Evolutionary conservation across 2,113 vertebrate species (phyloP).

Genomic region (Nerophis ophidion): DNA sequence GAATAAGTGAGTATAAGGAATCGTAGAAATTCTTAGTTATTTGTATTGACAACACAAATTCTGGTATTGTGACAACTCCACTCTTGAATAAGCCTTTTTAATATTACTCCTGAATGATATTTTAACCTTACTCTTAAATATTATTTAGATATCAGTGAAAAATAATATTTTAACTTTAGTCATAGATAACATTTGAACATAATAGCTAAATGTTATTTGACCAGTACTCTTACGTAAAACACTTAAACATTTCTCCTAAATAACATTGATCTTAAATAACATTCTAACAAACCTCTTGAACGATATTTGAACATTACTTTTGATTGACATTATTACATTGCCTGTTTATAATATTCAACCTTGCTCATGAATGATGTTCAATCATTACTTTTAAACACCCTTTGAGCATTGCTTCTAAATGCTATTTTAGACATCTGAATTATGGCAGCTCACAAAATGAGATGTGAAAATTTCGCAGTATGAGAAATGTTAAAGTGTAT

Average conservation of each 20-base stretch:
- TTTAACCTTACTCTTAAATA: background rate
- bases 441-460: conserved; percentile 33
- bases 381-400: too few relatives aligned
- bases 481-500: conserved; percentile 23
- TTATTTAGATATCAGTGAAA: background rate
- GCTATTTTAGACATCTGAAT: conserved; percentile 17
- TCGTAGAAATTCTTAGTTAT: too few relatives aligned
- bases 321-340: background rate
- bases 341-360: background rate
- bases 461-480: background rate
- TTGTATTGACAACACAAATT: too few relatives aligned
- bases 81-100: background rate
- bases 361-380: too few relatives aligned
- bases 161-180: background rate
- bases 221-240: background rate
- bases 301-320: background rate
- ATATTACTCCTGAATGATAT: background rate
- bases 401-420: background rate
- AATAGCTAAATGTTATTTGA: background rate
- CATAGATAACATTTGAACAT: background rate
- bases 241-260: background rate
- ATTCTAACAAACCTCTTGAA: background rate
- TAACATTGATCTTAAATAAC: background rate
- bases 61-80: too few relatives aligned
- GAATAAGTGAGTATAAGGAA: too few relatives aligned